phyloP scores from a whole-genome alignment of 2,113 vertebrate species.

The Spea bombifrons region DNA sequence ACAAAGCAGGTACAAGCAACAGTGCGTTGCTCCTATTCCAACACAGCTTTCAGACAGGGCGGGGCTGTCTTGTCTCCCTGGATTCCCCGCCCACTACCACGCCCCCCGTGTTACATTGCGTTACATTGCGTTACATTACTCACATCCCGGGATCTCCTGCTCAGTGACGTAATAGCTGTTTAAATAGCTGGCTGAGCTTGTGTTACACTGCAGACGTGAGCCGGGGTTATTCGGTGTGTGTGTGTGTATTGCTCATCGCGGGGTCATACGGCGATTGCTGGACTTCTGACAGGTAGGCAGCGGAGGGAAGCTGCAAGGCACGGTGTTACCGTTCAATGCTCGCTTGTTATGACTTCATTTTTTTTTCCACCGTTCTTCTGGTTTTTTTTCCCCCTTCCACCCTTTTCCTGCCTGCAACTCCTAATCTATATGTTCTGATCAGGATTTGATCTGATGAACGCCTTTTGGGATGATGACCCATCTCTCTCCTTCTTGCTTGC shows the following conservation, averaged over 20 bases:
- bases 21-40: no score
- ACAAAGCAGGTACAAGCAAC: no score
- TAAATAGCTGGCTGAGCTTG: constrained; percentile 13
- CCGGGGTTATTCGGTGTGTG: not conserved
- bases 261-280: not conserved
- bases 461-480: not conserved
- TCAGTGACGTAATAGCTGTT: constrained; percentile 25
- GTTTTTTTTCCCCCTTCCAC: no score
- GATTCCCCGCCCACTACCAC: constrained; percentile 2
- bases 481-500: not conserved
- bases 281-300: constrained; percentile 22
- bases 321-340: no score
- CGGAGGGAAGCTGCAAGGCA: no score
- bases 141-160: constrained; percentile 33
- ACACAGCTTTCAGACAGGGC: constrained; percentile 13
- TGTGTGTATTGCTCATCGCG: not conserved
- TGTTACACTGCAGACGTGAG: not conserved
- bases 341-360: no score
- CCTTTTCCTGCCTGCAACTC: no score
- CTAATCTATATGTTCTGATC: no score
- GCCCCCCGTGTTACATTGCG: constrained; percentile 1
- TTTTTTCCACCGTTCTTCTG: no score
- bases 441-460: no score
- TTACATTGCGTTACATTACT: constrained; percentile 1
- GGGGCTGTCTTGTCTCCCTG: not conserved